These are phyloP conservation scores for Telmatherina bonti DNA, from an alignment of 2,797 vertebrate species.

Conservation along the genomic window DNA sequence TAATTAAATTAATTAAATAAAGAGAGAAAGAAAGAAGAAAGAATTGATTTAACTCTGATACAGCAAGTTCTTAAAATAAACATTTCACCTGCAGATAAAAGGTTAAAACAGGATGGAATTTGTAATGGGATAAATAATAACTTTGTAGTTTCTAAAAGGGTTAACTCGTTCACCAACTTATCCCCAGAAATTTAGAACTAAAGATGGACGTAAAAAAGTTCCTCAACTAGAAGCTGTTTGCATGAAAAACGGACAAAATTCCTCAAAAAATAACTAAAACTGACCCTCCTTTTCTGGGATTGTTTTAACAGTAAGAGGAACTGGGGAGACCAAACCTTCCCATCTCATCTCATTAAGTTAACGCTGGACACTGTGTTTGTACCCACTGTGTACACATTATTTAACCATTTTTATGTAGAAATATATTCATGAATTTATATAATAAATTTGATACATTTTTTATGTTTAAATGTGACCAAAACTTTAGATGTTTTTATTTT, in stretches of 20 bases:
- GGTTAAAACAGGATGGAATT: background rate
- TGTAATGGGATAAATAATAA: background rate
- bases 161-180: background rate
- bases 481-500: no score
- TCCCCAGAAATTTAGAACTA: background rate
- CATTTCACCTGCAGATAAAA: background rate
- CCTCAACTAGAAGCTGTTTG: background rate
- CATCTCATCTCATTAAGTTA: background rate
- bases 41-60: background rate
- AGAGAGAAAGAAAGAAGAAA: background rate
- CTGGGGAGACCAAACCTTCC: background rate
- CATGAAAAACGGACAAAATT: background rate
- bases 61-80: background rate
- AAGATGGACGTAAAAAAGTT: background rate
- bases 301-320: background rate
- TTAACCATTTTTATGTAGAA: no score
- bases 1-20: no score
- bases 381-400: no score
- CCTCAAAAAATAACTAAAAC: background rate
- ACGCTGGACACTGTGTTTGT: no score
- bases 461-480: no score
- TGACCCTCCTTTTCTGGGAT: background rate
- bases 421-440: no score
- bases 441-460: no score
- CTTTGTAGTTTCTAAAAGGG: background rate